Evolutionary conservation across 2,888 invertebrate genomes (phyloP), one percentile per base, ranked within the genome.

Genomic region (Tachina grossa): DNA sequence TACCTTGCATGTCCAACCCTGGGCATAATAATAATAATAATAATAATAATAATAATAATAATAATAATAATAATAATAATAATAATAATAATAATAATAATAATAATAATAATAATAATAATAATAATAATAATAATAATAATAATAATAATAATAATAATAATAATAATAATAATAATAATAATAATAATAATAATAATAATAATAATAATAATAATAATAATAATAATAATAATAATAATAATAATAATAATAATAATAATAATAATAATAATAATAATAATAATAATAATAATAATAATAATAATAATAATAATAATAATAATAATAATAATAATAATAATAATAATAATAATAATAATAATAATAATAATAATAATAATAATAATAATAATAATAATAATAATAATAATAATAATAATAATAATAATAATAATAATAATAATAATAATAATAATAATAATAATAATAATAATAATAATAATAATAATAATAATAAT

Each of bases 361-460:
- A n/a, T n/a, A 49, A 49, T n/a, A 49, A 49, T 47, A 47, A 53
- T 53, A 53, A 3, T 57, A 57, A 14, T 31, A 57, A 57, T 14
- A 84, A n/a, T n/a, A 51, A 51, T n/a, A 49, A 10, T 55, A 55
- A 1, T 57, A 31, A 14, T 57, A 57, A 57, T 14, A 84, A 82
- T 84, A 79, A 83, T 68, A 57, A 59, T 8, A 11, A 45, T 9
- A 79, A 9, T 31, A 31, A 31, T 31, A 31, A 31, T 31, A 31
- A 31, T 31, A 31, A 6, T 6, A 31, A 16, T n/a, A 51, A 51
- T 16, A 51, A 51, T 49, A 49, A 55, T 55, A 55, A 4, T 57
- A 57, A 14, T 31, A 57, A 57, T 14, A 84, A 82, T 85, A 79
- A 83, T 72, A 57, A 59, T 14, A 14, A 45, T 11, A 79, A 9